Base-by-base conservation (phyloP, 2,113 vertebrate genomes). In the Dromas ardeola region DNA sequence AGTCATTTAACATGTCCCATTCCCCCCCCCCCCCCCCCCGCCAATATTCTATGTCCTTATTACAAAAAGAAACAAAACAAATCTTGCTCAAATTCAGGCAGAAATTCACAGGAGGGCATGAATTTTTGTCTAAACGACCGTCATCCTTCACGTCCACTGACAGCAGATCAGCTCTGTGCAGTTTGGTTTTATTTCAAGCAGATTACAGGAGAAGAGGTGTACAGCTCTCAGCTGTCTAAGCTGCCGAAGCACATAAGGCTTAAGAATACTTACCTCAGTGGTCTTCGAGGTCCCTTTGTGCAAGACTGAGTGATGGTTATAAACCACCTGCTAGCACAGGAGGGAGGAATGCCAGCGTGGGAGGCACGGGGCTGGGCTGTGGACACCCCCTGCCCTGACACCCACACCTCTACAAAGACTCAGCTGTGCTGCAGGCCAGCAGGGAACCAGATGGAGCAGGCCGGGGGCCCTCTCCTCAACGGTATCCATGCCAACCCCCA, bases 401-500 rank as follows among this genome's bases (percentile, higher is more conserved):
- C 49, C 59, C 0, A 5, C 19, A 29, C n/a, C n/a, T n/a, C 72
- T 2, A 3, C 15, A 3, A 18, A 16, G 20, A 14, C 9, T 5
- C 76, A 8, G 6, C 86, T 23, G 40, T 17, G 43, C 47, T 11
- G 20, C 67, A 52, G 43, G n/a, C 29, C 13, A 6, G 59, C 81
- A 4, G 42, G 26, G 23, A 40, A 42, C 78, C 42, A 18, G 47
- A 15, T 0, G 0, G 9, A 21, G 9, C n/a, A 34, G 76, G 29
- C 27, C 17, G 32, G 8, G 16, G 49, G 22, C 23, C n/a, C 26
- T 10, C 34, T 40, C 45, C 86, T 45, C 72, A 7, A 8, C 11
- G 4, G 22, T 0, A 25, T 0, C 5, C 4, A 14, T 3, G 7
- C 38, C 52, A 29, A 4, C 8, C 32, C 69, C 5, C n/a, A 4